Base-by-base conservation (phyloP, 2,888 invertebrate species). In the Epistrophella euchroma region DNA sequence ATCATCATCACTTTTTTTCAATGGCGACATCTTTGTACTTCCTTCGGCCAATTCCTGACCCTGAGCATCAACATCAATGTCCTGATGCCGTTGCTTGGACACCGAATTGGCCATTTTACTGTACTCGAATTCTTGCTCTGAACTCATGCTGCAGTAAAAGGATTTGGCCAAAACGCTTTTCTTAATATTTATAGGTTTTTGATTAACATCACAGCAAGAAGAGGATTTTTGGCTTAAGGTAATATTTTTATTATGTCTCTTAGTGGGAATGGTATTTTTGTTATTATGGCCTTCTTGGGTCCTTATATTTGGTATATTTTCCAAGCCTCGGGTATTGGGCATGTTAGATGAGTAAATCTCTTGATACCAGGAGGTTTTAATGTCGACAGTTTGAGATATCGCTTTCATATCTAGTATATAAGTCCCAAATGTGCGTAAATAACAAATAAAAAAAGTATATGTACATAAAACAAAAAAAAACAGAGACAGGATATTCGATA, bases 171-270 rank as follows among this genome's bases (percentile, higher is more conserved):
- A 68, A 85, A 76, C 58, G 73, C 73, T 81, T 64, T 85, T 76
- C 76, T 76, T 81, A 73, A 75, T 81, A 77, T 81, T 77, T 76
- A 80, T 76, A 70, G 76, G 77, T 45, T 81, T 77, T 77, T 76
- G 85, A 73, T 81, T 73, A 85, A 76, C 68, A 64, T 80, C 76
- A 62, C 76, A 73, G 62, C 52, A 72, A 62, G 76, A 77, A 56
- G 56, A 35, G 66, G 81, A 62, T 73, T 62, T 76, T 62, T 56
- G 72, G 68, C 81, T 81, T 76, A 60, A 43, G 76, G 81, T 15
- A 62, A 81, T 56, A 60, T 62, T 85, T 85, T 70, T 76, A 76
- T 68, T 77, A 50, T 73, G 70, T 37, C 62, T 47, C 40, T 25
- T 74, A 22, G 60, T 62, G 68, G 17, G 19, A 25, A 32, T 71